Evolutionary conservation across 2,888 invertebrate genomes (phyloP).

Genomic region (Hirtodrosophila alboralis): DNA sequence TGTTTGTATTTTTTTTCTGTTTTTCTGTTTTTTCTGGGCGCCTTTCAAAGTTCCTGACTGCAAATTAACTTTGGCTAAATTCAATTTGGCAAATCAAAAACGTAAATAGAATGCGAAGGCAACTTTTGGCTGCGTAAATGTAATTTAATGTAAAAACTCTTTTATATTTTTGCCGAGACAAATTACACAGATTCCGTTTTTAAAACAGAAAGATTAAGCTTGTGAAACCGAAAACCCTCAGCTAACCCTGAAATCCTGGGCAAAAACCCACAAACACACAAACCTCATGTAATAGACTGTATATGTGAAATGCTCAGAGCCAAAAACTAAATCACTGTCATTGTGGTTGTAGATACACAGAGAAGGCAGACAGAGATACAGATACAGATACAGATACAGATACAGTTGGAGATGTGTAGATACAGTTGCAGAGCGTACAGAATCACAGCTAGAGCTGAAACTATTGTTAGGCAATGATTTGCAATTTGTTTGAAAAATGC

Average conservation of each 20-base stretch:
- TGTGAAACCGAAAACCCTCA: background rate
- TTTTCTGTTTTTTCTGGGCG: no score
- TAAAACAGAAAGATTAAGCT: conserved; percentile 41
- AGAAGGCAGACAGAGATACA: conserved; percentile 22
- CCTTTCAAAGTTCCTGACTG: conserved; percentile 16
- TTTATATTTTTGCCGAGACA: no score
- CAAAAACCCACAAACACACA: conserved; percentile 3
- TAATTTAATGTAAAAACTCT: conserved; percentile 32
- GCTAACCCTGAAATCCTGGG: background rate
- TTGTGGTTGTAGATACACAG: conserved; percentile 65
- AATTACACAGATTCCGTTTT: conserved; percentile 50
- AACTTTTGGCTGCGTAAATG: conserved; percentile 21
- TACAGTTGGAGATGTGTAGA: no score
- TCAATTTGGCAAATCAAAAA: conserved; percentile 42
- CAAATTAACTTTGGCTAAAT: conserved; percentile 60
- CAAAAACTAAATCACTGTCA: conserved; percentile 79
- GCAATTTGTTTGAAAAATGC: conserved; percentile 81
- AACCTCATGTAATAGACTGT: conserved; percentile 65
- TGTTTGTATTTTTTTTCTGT: conserved; percentile 4
- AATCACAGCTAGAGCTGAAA: conserved; percentile 55
- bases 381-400: background rate
- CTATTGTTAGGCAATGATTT: conserved; percentile 81
- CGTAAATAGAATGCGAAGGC: conserved; percentile 18
- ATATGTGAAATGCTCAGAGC: conserved; percentile 52
- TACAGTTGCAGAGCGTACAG: conserved; percentile 7